These are phyloP conservation scores for Bergia sp. DNA, from an alignment of 92 coral and sea anemone genomes.

Conservation along the genomic window DNA sequence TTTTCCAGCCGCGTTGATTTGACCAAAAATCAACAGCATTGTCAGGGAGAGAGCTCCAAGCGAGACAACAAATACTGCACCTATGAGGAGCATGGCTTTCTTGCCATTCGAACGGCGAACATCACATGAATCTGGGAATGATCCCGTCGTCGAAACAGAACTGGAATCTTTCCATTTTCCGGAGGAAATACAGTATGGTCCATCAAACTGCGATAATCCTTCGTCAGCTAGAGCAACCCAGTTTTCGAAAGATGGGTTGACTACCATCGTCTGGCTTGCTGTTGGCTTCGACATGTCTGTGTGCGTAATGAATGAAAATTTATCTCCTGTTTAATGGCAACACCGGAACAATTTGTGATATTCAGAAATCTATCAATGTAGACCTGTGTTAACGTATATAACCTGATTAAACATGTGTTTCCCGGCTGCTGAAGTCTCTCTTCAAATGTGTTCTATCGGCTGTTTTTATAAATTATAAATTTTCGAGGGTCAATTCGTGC, in stretches of 20 bases:
- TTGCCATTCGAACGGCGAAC: slow-evolving; percentile 3
- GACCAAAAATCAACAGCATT: slow-evolving; percentile 35
- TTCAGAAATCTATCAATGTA: too few relatives aligned
- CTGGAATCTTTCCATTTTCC: slow-evolving; percentile 16
- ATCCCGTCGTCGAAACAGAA: slow-evolving; percentile 18
- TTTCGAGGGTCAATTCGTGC: too few relatives aligned
- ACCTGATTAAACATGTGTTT: too few relatives aligned
- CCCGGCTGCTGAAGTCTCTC: too few relatives aligned
- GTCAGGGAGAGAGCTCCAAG: slow-evolving; percentile 26
- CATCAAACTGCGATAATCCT: background rate
- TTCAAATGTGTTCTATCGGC: too few relatives aligned
- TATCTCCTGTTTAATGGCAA: background rate
- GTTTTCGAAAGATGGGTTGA: slow-evolving; percentile 29
- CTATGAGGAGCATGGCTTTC: background rate
- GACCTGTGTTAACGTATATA: background rate
- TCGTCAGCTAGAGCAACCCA: slow-evolving; percentile 36
- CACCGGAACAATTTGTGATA: background rate
- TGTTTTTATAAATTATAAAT: too few relatives aligned
- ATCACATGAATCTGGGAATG: slow-evolving; percentile 2
- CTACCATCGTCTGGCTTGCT: slow-evolving; percentile 17
- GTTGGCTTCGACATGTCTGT: slow-evolving; percentile 23
- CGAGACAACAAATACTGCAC: background rate
- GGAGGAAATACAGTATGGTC: background rate
- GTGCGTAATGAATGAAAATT: background rate
- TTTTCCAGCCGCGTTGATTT: slow-evolving; percentile 35